Evolutionary conservation across 2,113 vertebrate species (phyloP).

Genomic region (Arothron firmamentum): DNA sequence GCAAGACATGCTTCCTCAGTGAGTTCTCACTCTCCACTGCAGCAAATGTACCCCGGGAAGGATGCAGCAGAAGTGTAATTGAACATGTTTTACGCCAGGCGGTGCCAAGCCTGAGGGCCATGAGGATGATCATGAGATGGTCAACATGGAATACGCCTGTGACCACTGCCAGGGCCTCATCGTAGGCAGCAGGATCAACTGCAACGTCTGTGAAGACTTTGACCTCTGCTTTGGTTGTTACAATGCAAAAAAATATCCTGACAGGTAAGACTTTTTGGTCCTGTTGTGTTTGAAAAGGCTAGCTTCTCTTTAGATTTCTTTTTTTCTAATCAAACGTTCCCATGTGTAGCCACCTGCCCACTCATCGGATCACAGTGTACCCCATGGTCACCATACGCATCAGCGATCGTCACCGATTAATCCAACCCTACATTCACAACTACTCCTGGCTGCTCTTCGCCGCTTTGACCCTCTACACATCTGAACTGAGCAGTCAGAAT

Average conservation of each 20-base stretch:
- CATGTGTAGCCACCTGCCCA: constrained; percentile 85
- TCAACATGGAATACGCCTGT: constrained; percentile 96
- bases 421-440: constrained; percentile 96
- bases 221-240: constrained; percentile 97
- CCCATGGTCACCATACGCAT: constrained; percentile 93
- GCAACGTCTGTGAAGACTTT: constrained; percentile 94
- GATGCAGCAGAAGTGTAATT: not conserved
- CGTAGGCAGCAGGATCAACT: constrained; percentile 93
- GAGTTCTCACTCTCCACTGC: constrained; percentile 31
- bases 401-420: constrained; percentile 90
- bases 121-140: constrained; percentile 95
- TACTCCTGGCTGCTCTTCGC: constrained; percentile 96
- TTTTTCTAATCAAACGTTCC: not conserved
- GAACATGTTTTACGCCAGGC: constrained; percentile 68
- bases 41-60: not conserved
- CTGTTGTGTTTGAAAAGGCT: not conserved
- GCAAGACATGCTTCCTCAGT: constrained; percentile 97
- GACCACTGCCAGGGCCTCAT: constrained; percentile 97
- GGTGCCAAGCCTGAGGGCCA: constrained; percentile 95
- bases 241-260: constrained; percentile 89
- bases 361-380: constrained; percentile 89
- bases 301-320: not conserved
- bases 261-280: constrained; percentile 76
- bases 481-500: constrained; percentile 81
- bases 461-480: constrained; percentile 87